Conservation (phyloP, 2,797 vertebrate species). For the Ammospiza maritima region DNA sequence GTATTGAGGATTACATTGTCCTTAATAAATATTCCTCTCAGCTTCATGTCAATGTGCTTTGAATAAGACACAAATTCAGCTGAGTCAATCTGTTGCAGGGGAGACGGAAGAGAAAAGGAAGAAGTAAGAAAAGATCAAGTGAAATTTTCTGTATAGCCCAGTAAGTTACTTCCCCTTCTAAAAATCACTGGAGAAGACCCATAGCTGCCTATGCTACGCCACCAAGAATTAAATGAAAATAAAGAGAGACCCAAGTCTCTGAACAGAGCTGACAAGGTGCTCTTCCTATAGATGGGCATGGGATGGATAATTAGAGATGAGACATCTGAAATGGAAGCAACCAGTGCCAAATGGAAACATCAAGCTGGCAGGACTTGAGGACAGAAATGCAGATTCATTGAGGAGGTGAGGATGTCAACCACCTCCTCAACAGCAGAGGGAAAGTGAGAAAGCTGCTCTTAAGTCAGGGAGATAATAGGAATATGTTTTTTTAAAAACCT, state of each 20-base stretch:
- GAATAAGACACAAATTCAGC: background rate
- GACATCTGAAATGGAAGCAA: background rate
- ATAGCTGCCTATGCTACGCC: background rate
- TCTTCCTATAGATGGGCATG: rapidly evolving
- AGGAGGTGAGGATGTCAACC: background rate
- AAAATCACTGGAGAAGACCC: background rate
- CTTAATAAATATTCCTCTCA: background rate
- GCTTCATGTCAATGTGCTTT: background rate
- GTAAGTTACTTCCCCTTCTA: background rate
- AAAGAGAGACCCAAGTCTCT: background rate
- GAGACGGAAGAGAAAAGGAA: background rate
- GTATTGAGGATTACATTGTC: background rate
- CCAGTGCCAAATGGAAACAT: background rate
- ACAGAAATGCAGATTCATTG: background rate
- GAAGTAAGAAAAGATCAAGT: slow-evolving; percentile 27
- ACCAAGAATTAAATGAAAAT: background rate
- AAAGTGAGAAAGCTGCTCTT: background rate
- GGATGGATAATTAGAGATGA: too few relatives aligned
- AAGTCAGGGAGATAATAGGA: background rate
- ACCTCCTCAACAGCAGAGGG: background rate
- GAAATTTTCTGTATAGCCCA: background rate
- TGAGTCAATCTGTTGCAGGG: background rate
- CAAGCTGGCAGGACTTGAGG: background rate
- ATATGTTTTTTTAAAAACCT: background rate
- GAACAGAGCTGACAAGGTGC: background rate